Evolutionary conservation across 2,113 vertebrate genomes (phyloP), one percentile per base, ranked within the genome.

Genomic region (Sphaerodactylus townsendi): DNA sequence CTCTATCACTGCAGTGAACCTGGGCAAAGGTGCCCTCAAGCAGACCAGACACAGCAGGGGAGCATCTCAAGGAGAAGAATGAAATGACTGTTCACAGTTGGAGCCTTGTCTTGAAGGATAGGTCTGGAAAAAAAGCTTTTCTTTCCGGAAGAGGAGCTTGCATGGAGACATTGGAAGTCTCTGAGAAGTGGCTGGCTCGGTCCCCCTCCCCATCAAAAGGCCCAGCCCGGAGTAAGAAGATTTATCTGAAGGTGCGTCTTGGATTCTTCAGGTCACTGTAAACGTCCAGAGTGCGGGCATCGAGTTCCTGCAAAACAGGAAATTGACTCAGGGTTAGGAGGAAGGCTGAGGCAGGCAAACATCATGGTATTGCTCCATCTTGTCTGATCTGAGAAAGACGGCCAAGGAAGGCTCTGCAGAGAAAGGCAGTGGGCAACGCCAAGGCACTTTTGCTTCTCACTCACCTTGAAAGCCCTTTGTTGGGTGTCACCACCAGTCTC

Each of bases 251-350:
- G 6, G 21, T 6, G 33, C n/a, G 1, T 48, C n/a, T n/a, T 64
- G 53, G 21, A 30, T 11, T 71, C 44, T 62, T 85, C 28, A 85
- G 33, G n/a, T 78, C 83, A 7, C 53, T 77, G 68, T 85, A 85
- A 48, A 79, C 8, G 35, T 85, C 83, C 83, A 48, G 13, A 35
- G 37, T 10, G 21, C 19, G 75, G 15, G 21, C 53, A 48, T 79
- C 75, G 35, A 85, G 83, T 48, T 85, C 83, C 83, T 85, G 53
- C 3, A 8, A 37, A 5, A 14, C 7, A 19, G 62, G 13, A 72
- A 64, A 85, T 25, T 30, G 37, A 14, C 53, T 25, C 35, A 39
- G 68, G 6, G 48, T 81, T 28, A 81, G 17, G 75, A 81, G 17
- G 75, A 62, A 62, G 21, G 59, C 8, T 62, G 53, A 1, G 53